Evolutionary conservation across 2,797 vertebrate species (phyloP).

Genomic region (Sylvia borin): DNA sequence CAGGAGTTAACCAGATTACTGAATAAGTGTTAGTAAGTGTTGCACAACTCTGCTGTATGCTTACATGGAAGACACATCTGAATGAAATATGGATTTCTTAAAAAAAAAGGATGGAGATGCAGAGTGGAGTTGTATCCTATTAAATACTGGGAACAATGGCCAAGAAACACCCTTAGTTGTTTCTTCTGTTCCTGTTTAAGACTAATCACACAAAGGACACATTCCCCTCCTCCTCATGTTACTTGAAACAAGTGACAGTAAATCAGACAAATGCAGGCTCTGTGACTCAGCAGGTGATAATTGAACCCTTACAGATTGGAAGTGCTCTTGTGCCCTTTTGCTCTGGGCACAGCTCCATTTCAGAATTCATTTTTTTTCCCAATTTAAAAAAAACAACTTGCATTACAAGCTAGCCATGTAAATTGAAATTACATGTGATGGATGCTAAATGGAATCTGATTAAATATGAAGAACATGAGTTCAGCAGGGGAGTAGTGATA

Average conservation of each 20-base stretch:
- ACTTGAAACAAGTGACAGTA: not conserved
- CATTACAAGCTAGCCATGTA: not conserved
- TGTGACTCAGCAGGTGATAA: not conserved
- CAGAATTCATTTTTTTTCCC: not conserved
- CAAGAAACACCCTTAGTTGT: not conserved
- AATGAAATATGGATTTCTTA: not conserved
- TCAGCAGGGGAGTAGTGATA: not conserved
- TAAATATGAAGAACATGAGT: slow-evolving; percentile 26
- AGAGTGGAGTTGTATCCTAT: not conserved
- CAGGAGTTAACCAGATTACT: not conserved
- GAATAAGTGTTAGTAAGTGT: not conserved
- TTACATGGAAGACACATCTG: not conserved
- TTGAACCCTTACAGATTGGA: not conserved
- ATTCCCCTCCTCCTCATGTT: fast-evolving
- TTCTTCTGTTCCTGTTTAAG: not conserved
- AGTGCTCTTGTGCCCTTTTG: not conserved
- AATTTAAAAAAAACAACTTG: not conserved
- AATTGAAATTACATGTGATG: slow-evolving; percentile 6
- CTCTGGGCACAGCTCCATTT: not conserved
- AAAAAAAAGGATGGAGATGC: not conserved
- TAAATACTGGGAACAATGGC: not conserved
- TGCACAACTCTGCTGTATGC: not conserved
- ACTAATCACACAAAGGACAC: not conserved
- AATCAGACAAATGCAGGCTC: not conserved
- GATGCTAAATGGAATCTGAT: slow-evolving; percentile 23